Conservation (phyloP, 2,888 invertebrate genomes). For the Drosophila niveifrons region DNA sequence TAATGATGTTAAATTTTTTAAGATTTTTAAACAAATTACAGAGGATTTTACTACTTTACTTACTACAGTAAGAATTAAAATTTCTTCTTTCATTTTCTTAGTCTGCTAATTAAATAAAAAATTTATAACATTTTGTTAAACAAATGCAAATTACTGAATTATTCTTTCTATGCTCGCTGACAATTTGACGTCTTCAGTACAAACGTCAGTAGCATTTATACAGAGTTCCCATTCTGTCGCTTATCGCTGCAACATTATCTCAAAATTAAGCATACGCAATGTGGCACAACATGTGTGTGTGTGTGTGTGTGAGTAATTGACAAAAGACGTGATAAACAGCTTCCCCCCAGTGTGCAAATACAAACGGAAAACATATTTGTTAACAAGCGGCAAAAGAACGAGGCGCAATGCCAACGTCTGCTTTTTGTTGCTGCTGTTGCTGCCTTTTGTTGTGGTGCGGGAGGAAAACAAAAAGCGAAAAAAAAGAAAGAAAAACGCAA, state of each 20-base stretch:
- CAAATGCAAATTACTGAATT: background rate
- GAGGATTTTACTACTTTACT: no score
- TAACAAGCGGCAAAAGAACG: constrained; percentile 33
- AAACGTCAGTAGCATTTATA: background rate
- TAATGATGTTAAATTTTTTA: no score
- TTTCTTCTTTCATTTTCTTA: no score
- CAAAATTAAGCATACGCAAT: background rate
- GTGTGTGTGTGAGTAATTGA: constrained; percentile 6
- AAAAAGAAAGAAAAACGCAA: constrained; percentile 34
- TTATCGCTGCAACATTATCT: background rate
- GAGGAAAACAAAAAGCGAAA: constrained; percentile 31
- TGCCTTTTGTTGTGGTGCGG: constrained; percentile 39
- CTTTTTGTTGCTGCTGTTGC: constrained; percentile 10
- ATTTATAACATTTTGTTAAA: no score
- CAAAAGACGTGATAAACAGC: constrained; percentile 21
- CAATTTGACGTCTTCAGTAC: no score
- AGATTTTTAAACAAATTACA: no score
- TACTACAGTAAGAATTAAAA: no score
- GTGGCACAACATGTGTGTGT: constrained; percentile 2
- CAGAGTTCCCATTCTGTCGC: background rate
- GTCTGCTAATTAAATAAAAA: no score
- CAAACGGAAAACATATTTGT: constrained; percentile 36
- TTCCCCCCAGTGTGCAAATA: constrained; percentile 18
- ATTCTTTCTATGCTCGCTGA: background rate
- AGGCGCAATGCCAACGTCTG: constrained; percentile 13